Percentiles rank a stretch among this genome's conserved stretches.
These are phyloP conservation scores for Drosophila quadrilineata DNA, from an alignment of 1,140 invertebrate genomes.

Conservation along the genomic window DNA sequence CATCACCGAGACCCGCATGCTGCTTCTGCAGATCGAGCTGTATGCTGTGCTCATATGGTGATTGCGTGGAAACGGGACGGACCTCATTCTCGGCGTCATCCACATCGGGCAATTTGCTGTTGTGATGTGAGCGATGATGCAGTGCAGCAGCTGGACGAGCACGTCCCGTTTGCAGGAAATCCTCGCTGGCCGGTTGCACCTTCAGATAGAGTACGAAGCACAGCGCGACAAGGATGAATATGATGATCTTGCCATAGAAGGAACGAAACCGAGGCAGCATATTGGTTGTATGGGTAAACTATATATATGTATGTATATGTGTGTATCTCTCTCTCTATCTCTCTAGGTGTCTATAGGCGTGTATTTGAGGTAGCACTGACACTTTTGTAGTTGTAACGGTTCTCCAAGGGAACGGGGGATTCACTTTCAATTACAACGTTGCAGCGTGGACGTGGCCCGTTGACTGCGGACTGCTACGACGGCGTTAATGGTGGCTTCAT, in stretches of 20 bases:
- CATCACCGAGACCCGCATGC: constrained; percentile 84
- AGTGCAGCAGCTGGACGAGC: constrained; percentile 1
- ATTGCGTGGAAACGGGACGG: constrained; percentile 37
- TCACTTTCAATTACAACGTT: constrained; percentile 45
- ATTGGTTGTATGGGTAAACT: constrained; percentile 23
- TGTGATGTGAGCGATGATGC: constrained; percentile 1
- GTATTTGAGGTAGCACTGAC: constrained; percentile 62
- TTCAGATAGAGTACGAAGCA: constrained; percentile 77
- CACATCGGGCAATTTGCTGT: constrained; percentile 9
- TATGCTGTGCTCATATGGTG: constrained; percentile 79
- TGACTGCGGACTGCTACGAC: constrained; percentile 14
- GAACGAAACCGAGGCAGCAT: constrained; percentile 80
- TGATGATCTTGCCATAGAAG: constrained; percentile 76
- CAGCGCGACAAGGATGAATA: constrained; percentile 69
- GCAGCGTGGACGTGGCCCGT: constrained; percentile 41
- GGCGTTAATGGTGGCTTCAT: constrained; percentile 37
- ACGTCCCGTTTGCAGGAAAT: background rate
- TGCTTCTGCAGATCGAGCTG: constrained; percentile 79
- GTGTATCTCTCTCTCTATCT: background rate
- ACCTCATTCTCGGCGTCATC: constrained; percentile 57
- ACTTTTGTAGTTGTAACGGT: constrained; percentile 6
- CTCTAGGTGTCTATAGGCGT: constrained; percentile 12
- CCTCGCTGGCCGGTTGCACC: constrained; percentile 52
- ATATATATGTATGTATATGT: background rate
- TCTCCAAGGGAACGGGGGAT: too few relatives aligned